phyloP scores from a whole-genome alignment of 2,888 invertebrate species.

The Crioceris asparagi region DNA sequence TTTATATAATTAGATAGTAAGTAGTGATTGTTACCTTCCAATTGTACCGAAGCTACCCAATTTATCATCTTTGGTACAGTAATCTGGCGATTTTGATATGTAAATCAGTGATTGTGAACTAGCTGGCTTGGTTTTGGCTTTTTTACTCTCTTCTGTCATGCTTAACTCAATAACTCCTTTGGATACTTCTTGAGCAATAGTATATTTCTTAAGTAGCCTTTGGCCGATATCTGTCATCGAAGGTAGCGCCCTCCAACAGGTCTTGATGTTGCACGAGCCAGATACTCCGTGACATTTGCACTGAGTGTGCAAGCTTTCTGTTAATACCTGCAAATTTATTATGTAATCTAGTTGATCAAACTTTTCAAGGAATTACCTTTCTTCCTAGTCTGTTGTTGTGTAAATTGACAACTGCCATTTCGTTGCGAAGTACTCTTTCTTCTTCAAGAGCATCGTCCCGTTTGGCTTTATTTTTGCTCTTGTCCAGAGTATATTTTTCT shows the following conservation, averaged over 20 bases:
- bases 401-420: conserved; percentile 61
- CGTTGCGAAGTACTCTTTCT: conserved; percentile 34
- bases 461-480: conserved; percentile 8
- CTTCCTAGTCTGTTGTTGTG: conserved; percentile 71
- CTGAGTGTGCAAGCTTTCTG: conserved; percentile 47
- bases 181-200: conserved; percentile 42
- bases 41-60: conserved; percentile 67
- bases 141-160: conserved; percentile 10
- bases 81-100: conserved; percentile 72
- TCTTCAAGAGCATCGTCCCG: conserved; percentile 33
- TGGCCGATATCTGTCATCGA: conserved; percentile 44
- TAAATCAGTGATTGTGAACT: conserved; percentile 55
- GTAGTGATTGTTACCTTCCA: conserved; percentile 60
- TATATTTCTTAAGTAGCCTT: conserved; percentile 48
- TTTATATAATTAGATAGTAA: too few species aligned
- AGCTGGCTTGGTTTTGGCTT: conserved; percentile 14
- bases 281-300: conserved; percentile 82
- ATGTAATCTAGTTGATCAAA: too few species aligned
- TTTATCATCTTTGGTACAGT: conserved; percentile 62
- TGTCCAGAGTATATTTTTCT: conserved; percentile 41
- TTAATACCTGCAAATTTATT: conserved; percentile 45
- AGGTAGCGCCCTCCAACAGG: conserved; percentile 69
- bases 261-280: conserved; percentile 71
- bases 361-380: conserved; percentile 52
- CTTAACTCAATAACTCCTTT: conserved; percentile 15